These are phyloP conservation scores for Drosophila oshimai DNA, from an alignment of 1,140 invertebrate species.

Conservation along the genomic window DNA sequence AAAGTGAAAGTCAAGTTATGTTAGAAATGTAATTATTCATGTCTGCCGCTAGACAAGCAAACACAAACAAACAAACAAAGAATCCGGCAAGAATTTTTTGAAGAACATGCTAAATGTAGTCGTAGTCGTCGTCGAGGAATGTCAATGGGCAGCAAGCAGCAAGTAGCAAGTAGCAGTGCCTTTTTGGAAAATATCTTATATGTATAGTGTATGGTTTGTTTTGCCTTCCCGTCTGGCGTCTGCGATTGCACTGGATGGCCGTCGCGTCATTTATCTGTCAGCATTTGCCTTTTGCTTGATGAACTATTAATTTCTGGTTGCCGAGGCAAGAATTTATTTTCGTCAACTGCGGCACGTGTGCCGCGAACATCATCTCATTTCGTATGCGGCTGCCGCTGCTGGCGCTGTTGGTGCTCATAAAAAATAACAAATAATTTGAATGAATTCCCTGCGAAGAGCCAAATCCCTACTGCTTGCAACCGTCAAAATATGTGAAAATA, in stretches of 20 bases:
- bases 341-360: conserved; percentile 71
- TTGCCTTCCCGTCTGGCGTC: conserved; percentile 43
- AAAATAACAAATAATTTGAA: conserved; percentile 47
- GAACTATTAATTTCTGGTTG: conserved; percentile 71
- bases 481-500: conserved; percentile 26
- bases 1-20: conserved; percentile 78
- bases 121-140: conserved; percentile 18
- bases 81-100: conserved; percentile 9
- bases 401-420: conserved; percentile 14
- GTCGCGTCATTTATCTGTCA: conserved; percentile 70
- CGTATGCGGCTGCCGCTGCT: conserved; percentile 19
- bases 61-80: conserved; percentile 17
- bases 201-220: conserved; percentile 24
- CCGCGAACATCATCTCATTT: conserved; percentile 34
- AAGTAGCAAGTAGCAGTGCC: neutral
- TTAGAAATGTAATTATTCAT: conserved; percentile 78
- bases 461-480: conserved; percentile 17
- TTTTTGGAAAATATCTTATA: conserved; percentile 51
- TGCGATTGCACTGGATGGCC: conserved; percentile 46
- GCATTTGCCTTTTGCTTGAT: conserved; percentile 49
- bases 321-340: conserved; percentile 58
- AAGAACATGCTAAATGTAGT: conserved; percentile 40
- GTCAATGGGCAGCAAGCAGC: conserved; percentile 10
- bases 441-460: conserved; percentile 22
- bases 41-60: conserved; percentile 14